These are phyloP conservation scores for Paratilapia polleni DNA, from an alignment of 2,113 vertebrate genomes.

Conservation along the genomic window DNA sequence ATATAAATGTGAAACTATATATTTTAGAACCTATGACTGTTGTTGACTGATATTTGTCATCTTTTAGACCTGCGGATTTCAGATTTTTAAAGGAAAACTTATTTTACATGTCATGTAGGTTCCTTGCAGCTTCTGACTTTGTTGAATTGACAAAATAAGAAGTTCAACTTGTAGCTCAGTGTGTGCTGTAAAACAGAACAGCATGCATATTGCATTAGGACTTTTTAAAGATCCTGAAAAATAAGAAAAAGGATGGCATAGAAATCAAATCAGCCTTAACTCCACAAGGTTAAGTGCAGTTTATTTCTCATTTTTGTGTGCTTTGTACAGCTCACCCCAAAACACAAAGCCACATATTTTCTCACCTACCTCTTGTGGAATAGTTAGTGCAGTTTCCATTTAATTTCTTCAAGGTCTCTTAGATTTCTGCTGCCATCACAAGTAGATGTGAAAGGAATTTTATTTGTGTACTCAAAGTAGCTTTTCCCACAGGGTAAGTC, in stretches of 20 bases:
- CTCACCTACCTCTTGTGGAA: neutral
- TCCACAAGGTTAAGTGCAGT: neutral
- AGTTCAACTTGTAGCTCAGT: neutral
- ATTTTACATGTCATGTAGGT: neutral
- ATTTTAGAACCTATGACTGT: neutral
- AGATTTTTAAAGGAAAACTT: neutral
- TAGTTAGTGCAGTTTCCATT: neutral
- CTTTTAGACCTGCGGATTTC: neutral
- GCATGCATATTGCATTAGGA: neutral
- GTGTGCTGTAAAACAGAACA: neutral
- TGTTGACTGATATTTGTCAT: neutral
- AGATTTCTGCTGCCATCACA: neutral
- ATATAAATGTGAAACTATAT: neutral
- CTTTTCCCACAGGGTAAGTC: neutral
- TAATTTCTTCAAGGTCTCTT: neutral
- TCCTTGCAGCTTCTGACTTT: neutral
- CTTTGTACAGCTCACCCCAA: neutral
- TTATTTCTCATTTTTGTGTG: neutral
- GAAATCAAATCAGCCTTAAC: neutral
- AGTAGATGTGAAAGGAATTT: neutral
- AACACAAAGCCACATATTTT: neutral
- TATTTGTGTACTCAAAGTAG: neutral
- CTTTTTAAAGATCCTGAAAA: neutral
- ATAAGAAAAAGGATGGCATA: accelerated
- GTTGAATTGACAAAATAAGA: neutral